These are phyloP conservation scores for Chorisops tibialis DNA, from an alignment of 2,888 invertebrate species.

Conservation along the genomic window DNA sequence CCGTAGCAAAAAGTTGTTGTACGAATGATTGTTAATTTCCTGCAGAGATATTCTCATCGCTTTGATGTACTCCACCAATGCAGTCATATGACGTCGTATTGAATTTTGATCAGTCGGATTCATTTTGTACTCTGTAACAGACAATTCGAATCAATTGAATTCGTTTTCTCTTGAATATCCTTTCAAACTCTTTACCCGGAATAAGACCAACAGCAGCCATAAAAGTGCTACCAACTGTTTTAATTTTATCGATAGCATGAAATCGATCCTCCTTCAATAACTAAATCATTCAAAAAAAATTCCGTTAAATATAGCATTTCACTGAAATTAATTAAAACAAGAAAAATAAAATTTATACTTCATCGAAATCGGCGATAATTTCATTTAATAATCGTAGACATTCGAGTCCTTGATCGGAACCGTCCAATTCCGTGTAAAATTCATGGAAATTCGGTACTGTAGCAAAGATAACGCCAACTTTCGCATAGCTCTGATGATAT, in stretches of 20 bases:
- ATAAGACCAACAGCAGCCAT: conserved; percentile 91
- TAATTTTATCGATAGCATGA: conserved; percentile 86
- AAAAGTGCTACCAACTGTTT: conserved; percentile 89
- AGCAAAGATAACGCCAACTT: conserved; percentile 88
- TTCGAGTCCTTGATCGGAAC: conserved; percentile 88
- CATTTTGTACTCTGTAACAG: conserved; percentile 47
- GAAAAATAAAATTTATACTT: conserved; percentile 55
- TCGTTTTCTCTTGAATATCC: neutral
- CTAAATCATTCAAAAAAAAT: conserved; percentile 49
- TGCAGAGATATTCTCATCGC: conserved; percentile 81
- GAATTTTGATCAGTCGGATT: conserved; percentile 58
- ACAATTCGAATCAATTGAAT: neutral
- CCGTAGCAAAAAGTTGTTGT: conserved; percentile 86
- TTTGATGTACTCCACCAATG: conserved; percentile 85
- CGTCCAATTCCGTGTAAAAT: conserved; percentile 89
- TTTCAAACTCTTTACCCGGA: conserved; percentile 65
- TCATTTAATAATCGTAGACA: conserved; percentile 84
- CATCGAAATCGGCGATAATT: conserved; percentile 92
- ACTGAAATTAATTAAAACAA: neutral
- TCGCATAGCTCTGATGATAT: conserved; percentile 88
- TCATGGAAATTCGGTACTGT: conserved; percentile 93
- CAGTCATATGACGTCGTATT: conserved; percentile 67
- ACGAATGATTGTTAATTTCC: conserved; percentile 88
- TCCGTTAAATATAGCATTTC: conserved; percentile 2
- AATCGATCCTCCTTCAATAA: conserved; percentile 81